Percentiles rank a stretch among this genome's conserved stretches.
Evolutionary conservation across 2,888 invertebrate species (phyloP).

Genomic region (Cheilosia vulpina): DNA sequence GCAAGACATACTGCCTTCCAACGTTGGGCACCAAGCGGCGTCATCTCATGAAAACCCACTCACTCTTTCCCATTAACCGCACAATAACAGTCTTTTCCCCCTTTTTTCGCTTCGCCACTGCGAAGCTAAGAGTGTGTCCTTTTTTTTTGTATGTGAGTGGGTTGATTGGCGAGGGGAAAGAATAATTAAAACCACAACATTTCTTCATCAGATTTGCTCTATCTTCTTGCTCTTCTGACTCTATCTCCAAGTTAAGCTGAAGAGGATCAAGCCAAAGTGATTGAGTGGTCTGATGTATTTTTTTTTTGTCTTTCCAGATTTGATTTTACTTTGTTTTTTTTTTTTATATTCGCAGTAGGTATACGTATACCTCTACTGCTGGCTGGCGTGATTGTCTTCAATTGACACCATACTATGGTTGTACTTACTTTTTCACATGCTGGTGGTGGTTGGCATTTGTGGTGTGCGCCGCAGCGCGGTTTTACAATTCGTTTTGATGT

Average conservation of each 20-base stretch:
- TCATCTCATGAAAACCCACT: conserved; percentile 48
- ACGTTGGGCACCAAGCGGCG: conserved; percentile 20
- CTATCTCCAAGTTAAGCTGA: conserved; percentile 53
- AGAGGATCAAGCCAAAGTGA: conserved; percentile 67
- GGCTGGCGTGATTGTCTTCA: conserved; percentile 47
- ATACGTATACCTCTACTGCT: neutral
- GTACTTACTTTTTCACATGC: conserved; percentile 19
- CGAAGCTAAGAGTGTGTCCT: conserved; percentile 49
- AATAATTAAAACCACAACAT: conserved; percentile 74
- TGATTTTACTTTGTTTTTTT: conserved; percentile 29
- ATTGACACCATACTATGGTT: conserved; percentile 46
- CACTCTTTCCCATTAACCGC: conserved; percentile 53
- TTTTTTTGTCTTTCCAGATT: conserved; percentile 25
- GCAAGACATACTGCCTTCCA: conserved; percentile 16
- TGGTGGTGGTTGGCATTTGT: conserved; percentile 58
- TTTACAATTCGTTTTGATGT: conserved; percentile 63
- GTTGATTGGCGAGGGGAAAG: conserved; percentile 46
- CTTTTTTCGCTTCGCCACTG: conserved; percentile 5
- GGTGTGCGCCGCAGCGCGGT: conserved; percentile 62
- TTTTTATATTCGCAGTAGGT: neutral
- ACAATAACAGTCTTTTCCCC: conserved; percentile 60
- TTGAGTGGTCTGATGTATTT: conserved; percentile 63
- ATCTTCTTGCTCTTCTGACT: conserved; percentile 31
- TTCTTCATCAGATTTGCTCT: conserved; percentile 53
- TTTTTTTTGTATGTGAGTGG: conserved; percentile 50